Conservation (phyloP, 2,888 invertebrate species). For the Eupithecia subfuscata region DNA sequence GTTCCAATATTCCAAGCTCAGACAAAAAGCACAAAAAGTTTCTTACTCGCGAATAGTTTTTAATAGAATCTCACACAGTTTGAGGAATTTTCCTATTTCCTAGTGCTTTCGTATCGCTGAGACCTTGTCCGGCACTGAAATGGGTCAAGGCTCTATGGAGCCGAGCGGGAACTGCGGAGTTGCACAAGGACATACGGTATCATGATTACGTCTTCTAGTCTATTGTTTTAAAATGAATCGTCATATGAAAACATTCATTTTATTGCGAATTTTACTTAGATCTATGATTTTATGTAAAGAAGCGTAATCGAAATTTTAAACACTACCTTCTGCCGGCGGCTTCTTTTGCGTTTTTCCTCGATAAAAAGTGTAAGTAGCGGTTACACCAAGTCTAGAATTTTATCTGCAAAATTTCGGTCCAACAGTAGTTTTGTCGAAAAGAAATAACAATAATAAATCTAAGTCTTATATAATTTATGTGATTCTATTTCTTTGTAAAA, state of each 20-base stretch:
- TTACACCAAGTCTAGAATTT: no score
- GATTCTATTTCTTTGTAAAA: neutral
- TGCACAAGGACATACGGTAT: neutral
- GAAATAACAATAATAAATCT: neutral
- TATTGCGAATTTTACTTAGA: no score
- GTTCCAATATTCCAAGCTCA: neutral
- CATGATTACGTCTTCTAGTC: neutral
- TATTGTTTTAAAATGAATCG: neutral
- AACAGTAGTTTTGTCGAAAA: neutral
- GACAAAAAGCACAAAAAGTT: neutral
- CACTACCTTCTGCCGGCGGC: neutral
- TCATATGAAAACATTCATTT: neutral
- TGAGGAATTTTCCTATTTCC: neutral
- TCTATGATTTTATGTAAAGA: neutral
- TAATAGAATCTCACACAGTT: neutral
- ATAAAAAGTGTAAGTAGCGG: no score
- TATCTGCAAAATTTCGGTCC: neutral
- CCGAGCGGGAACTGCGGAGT: neutral
- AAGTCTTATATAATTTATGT: neutral
- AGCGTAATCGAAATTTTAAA: neutral
- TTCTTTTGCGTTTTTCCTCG: no score
- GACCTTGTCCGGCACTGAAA: neutral
- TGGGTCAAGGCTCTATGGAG: constrained; percentile 1
- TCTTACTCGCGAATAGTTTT: neutral
- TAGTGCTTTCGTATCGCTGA: neutral